Evolutionary conservation across 1,140 invertebrate species (phyloP).

Genomic region (Bombus haemorrhoidalis): DNA sequence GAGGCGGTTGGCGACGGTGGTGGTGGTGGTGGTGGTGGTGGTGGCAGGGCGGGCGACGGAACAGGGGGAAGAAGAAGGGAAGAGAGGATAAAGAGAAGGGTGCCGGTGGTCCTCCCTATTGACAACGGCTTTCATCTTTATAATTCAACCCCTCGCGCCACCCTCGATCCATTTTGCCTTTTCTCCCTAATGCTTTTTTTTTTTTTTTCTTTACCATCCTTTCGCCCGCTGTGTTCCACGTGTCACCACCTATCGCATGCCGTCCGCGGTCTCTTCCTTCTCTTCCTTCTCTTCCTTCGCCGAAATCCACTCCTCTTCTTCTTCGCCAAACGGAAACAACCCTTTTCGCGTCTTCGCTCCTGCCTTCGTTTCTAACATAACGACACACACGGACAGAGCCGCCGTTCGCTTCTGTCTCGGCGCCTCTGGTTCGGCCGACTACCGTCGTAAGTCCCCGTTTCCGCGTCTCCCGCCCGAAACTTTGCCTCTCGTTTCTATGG

Average conservation of each 20-base stretch:
- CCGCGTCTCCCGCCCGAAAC: too few species aligned
- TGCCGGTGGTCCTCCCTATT: slow-evolving; percentile 74
- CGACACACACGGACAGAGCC: too few species aligned
- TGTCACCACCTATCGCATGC: slow-evolving; percentile 60
- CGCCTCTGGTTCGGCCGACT: neutral
- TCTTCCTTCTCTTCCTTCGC: too few species aligned
- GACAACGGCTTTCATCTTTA: slow-evolving; percentile 81
- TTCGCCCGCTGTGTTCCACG: slow-evolving; percentile 42
- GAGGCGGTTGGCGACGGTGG: neutral
- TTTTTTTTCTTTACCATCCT: slow-evolving; percentile 69
- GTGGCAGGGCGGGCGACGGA: neutral
- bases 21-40: neutral
- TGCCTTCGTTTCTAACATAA: neutral
- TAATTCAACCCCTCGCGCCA: slow-evolving; percentile 79
- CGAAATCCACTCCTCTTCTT: slow-evolving; percentile 17
- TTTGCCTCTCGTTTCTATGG: too few species aligned
- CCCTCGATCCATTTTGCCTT: slow-evolving; percentile 78
- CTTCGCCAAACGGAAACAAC: neutral
- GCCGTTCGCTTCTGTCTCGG: neutral
- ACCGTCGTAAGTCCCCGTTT: too few species aligned
- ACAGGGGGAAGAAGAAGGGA: slow-evolving; percentile 58
- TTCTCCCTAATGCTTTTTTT: slow-evolving; percentile 77
- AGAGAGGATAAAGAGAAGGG: slow-evolving; percentile 74
- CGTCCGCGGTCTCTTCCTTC: too few species aligned
- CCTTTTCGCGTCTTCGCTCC: neutral